phyloP scores from a whole-genome alignment of 92 coral and sea anemone species.

The Paramuricea clavata region DNA sequence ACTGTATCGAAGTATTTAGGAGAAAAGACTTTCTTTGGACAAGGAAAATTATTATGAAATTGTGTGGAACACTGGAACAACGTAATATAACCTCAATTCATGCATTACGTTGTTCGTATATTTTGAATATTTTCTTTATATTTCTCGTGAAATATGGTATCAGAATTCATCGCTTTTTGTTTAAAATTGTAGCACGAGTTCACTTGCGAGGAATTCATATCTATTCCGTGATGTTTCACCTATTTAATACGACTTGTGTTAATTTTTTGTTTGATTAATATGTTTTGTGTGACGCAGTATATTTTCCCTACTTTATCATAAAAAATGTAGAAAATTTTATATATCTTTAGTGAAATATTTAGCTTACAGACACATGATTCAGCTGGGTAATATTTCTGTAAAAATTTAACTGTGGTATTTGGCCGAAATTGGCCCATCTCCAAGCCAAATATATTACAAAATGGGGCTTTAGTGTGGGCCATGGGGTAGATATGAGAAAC shows the following conservation, averaged over 20 bases:
- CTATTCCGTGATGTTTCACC: not conserved
- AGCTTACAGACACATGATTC: not conserved
- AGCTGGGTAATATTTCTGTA: not conserved
- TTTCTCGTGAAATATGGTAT: not conserved
- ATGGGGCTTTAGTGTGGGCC: not conserved
- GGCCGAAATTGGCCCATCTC: slow-evolving; percentile 18
- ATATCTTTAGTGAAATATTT: not conserved
- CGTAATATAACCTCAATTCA: slow-evolving; percentile 27
- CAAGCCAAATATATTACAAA: not conserved
- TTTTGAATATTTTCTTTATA: not conserved
- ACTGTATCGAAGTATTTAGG: not conserved
- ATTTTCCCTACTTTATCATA: not conserved
- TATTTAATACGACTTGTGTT: not conserved
- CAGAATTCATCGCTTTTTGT: not conserved
- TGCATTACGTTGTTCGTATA: slow-evolving; percentile 34
- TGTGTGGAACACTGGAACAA: not conserved
- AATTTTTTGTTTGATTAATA: not conserved
- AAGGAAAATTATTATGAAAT: slow-evolving; percentile 15
- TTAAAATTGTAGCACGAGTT: not conserved
- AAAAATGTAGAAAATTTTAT: not conserved
- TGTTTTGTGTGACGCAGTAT: slow-evolving; percentile 11
- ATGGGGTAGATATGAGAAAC: not conserved
- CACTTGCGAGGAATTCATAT: not conserved
- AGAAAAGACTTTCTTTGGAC: not conserved
- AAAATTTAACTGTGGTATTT: not conserved